phyloP scores from a whole-genome alignment of 2,888 invertebrate species.

The Leistus spinibarbis region DNA sequence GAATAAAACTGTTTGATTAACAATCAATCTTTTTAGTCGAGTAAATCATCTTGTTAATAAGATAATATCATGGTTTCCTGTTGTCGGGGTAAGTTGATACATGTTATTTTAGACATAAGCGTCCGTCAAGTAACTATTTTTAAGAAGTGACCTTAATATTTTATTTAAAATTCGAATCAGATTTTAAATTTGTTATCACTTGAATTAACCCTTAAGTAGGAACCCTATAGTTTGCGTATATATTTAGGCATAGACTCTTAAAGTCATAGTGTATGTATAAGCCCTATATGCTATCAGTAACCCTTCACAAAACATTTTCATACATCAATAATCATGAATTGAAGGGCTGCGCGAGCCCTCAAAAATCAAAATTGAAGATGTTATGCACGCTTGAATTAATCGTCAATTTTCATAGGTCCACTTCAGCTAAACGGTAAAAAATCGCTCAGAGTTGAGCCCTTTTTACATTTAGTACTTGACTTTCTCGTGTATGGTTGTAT shows the following conservation, averaged over 20 bases:
- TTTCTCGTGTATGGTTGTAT: not conserved
- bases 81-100: not conserved
- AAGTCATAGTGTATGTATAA: not conserved
- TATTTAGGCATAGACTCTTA: not conserved
- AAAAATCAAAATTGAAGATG: conserved; percentile 40
- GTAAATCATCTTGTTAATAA: not conserved
- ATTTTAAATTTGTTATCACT: no score
- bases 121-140: no score
- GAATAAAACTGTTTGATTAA: not conserved
- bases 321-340: conserved; percentile 39
- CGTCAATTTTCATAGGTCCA: conserved; percentile 37
- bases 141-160: no score
- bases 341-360: conserved; percentile 38
- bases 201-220: not conserved
- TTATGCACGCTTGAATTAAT: conserved; percentile 43
- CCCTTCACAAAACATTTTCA: conserved; percentile 36
- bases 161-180: no score
- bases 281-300: conserved; percentile 13
- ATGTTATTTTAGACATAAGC: not conserved
- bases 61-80: not conserved
- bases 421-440: conserved; percentile 39
- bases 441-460: conserved; percentile 11
- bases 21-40: not conserved
- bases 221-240: not conserved
- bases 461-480: conserved; percentile 23